Base-by-base conservation (phyloP, 2,797 vertebrate species). In the Steatocranus sp. region DNA sequence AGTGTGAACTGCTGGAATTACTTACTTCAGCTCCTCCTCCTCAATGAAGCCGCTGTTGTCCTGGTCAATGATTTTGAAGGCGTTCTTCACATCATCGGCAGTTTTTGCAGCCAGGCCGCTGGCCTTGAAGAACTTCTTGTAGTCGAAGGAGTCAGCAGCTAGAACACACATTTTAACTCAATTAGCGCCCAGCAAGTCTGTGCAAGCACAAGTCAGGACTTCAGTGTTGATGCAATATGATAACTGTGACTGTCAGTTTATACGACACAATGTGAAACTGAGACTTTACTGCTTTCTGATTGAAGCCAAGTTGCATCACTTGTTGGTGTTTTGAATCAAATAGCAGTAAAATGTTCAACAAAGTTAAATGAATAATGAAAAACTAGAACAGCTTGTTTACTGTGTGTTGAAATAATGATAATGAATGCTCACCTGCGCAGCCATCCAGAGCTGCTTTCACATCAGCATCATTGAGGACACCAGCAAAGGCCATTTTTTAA, bases 1-100 rank as follows among this genome's bases (percentile, higher is more conserved):
- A 89, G 80, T 84, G 73, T 82, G 36, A 43, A 46, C 48, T 74
- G 5, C n/a, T 56, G 11, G 9, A 43, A 66, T 73, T 50, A 85
- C 95, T 96, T 94, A 97, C 97, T 96, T 97, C 80, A 97, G 87
- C 92, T 97, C 96, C 0, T 97, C 95, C 94, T 97, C 95, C 95
- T 97, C 96, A 94, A 96, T 96, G 94, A 95, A 97, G 86, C 95
- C 96, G 3, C 94, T 97, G 80, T 91, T 95, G 91, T 97, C 96
- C 95, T 96, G 94, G 87, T 97, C 96, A 82, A 95, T 94, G 93
- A 97, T 94, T 74, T 5, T 18, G 23, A 98, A 98, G 76, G 95
- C 95, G 83, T 96, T 94, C 91, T 93, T 90, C 27, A 97, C 85
- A 0, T 97, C 95, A 1, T 96, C 96, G 0, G 89, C 3, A 10